Conservation (phyloP, 2,888 invertebrate species). For the Melieria crassipennis region DNA sequence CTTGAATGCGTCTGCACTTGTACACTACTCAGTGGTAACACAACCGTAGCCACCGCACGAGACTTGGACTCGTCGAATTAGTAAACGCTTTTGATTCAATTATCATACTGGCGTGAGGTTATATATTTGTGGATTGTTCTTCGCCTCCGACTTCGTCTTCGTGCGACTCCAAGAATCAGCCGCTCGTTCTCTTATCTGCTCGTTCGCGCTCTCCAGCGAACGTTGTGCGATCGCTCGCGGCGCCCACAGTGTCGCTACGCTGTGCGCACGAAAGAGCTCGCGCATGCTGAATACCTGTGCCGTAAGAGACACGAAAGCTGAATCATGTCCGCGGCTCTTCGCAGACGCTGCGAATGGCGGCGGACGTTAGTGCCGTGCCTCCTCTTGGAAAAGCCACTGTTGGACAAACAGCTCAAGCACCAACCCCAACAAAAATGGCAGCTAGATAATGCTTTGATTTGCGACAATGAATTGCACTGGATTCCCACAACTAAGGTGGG, state of each 20-base stretch:
- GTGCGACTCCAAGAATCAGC: conserved; percentile 3
- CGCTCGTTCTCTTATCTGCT: not conserved
- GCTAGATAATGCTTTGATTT: no score
- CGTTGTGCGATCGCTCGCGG: not conserved
- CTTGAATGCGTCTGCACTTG: not conserved
- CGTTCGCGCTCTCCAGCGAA: not conserved
- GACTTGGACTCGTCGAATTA: conserved; percentile 48
- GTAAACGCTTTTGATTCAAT: conserved; percentile 38
- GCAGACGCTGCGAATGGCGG: no score
- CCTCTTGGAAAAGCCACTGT: no score
- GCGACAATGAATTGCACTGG: no score
- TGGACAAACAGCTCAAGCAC: no score
- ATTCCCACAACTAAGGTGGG: no score
- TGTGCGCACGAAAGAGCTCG: not conserved
- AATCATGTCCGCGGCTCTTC: no score
- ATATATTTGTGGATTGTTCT: conserved; percentile 45
- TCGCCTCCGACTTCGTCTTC: not conserved
- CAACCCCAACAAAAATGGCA: no score
- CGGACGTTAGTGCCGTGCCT: no score
- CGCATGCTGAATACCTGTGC: no score
- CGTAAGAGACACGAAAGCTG: no score
- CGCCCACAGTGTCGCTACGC: not conserved
- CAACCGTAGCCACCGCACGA: conserved; percentile 27
- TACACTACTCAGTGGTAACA: not conserved
- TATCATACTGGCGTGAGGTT: conserved; percentile 39